These are phyloP conservation scores for Catagonus wagneri DNA, from an alignment of 2,113 vertebrate species.

Conservation along the genomic window DNA sequence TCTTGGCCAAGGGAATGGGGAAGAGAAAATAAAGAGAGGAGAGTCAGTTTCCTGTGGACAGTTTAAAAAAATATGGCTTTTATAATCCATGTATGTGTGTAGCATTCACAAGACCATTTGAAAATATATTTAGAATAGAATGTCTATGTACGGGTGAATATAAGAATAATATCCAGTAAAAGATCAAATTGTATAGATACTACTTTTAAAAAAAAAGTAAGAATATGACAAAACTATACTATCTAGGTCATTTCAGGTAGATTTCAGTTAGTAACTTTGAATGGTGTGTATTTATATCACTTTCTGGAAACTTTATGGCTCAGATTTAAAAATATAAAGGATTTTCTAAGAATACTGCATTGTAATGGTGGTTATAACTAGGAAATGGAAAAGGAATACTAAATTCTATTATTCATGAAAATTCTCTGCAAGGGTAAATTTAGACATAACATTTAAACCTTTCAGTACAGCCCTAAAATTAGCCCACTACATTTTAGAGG, in stretches of 20 bases:
- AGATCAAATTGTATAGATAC: neutral
- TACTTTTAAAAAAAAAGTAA: neutral
- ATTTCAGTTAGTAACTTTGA: slow-evolving; percentile 41
- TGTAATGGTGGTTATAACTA: slow-evolving; percentile 61
- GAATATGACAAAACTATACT: slow-evolving; percentile 16
- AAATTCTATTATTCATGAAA: slow-evolving; percentile 76
- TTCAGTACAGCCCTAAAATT: slow-evolving; percentile 71
- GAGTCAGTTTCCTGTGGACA: neutral
- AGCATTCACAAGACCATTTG: neutral
- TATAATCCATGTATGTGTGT: neutral
- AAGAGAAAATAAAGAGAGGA: neutral
- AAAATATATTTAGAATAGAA: slow-evolving; percentile 21
- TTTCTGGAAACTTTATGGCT: slow-evolving; percentile 68
- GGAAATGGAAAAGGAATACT: slow-evolving; percentile 56
- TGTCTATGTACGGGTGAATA: neutral
- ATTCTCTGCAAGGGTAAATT: slow-evolving; percentile 71
- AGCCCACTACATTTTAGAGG: slow-evolving; percentile 66
- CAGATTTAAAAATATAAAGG: slow-evolving; percentile 60
- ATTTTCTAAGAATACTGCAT: slow-evolving; percentile 62
- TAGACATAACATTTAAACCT: slow-evolving; percentile 74
- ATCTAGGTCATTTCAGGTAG: slow-evolving; percentile 66
- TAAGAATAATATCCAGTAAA: neutral
- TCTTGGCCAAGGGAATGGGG: neutral
- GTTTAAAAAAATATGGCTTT: neutral
- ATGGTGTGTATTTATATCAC: slow-evolving; percentile 59